A percentile compares a stretch with the other conserved stretches of the same genome.
phyloP scores from a whole-genome alignment of 2,113 vertebrate genomes.

The Pardalotus punctatus region DNA sequence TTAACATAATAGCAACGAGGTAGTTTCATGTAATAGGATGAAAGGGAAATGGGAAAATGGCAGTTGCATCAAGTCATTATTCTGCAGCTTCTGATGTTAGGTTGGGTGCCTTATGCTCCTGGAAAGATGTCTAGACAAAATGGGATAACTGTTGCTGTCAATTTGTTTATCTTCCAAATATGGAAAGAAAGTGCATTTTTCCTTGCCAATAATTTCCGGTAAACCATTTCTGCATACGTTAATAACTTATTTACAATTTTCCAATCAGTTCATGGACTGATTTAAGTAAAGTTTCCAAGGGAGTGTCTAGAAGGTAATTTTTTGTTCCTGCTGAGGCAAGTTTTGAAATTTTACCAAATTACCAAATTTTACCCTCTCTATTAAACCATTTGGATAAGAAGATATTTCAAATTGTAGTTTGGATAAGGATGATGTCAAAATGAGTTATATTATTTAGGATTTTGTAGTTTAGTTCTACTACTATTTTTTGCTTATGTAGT shows the following conservation, averaged over 20 bases:
- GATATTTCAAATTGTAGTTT: not conserved
- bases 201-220: not conserved
- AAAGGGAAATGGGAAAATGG: not conserved
- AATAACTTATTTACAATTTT: not conserved
- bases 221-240: not conserved
- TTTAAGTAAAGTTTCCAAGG: not conserved
- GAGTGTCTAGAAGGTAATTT: not conserved
- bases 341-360: not conserved
- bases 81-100: not conserved
- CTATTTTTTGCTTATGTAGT: not conserved
- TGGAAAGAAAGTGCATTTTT: not conserved
- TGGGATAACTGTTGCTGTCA: not conserved
- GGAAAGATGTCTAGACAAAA: not conserved
- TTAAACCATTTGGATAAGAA: not conserved
- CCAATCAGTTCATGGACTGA: not conserved
- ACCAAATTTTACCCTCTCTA: not conserved
- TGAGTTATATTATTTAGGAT: not conserved
- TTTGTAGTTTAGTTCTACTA: not conserved
- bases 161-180: not conserved
- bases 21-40: not conserved
- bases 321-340: not conserved
- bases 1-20: not conserved
- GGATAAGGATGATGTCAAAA: not conserved
- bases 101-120: not conserved
- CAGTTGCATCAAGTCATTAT: not conserved